Evolutionary conservation across 1,140 invertebrate genomes (phyloP), one percentile per base, ranked within the genome.

Genomic region (Pygmarrhopalites habei): DNA sequence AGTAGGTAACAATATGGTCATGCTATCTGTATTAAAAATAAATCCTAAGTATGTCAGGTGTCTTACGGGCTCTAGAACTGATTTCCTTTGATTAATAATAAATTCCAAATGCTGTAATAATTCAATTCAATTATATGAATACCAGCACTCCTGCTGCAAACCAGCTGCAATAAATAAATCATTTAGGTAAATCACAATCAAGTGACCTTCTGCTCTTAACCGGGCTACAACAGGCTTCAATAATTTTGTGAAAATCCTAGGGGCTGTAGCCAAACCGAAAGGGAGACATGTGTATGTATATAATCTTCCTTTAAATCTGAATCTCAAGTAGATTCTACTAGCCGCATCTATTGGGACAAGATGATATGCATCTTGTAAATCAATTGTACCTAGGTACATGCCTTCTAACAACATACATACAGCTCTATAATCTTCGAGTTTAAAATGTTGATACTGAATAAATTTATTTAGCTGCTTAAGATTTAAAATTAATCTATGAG

Each of bases 321-420:
- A 60, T 7, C 47, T 5, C 23, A 60, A 51, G 46, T 29, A 60
- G 10, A 29, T 49, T 29, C 47, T 14, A 43, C 25, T 3, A 4
- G 3, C 21, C 15, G 25, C 5, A 35, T 26, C 25, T 19, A 60
- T 52, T 5, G 44, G 32, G 12, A 60, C 25, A 12, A n/a, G 14
- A 60, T 51, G 39, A 51, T 60, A 60, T 10, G 58, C 58, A 32
- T 60, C 58, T 30, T 60, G 10, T 10, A 47, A 21, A 52, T 60
- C 58, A 30, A 60, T 49, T n/a, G 29, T 51, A 25, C 19, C 44
- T 46, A 60, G 49, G 21, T 19, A 60, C 3, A 3, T 2, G 21
- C 29, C 32, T 19, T 49, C 7, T 23, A 52, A 26, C 17, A 60
- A 39, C 19, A 14, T 28, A 23, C 23, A 19, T 15, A 51, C 58